These are phyloP conservation scores for Pseudococcus longispinus DNA, from an alignment of 2,888 invertebrate species.

Conservation along the genomic window DNA sequence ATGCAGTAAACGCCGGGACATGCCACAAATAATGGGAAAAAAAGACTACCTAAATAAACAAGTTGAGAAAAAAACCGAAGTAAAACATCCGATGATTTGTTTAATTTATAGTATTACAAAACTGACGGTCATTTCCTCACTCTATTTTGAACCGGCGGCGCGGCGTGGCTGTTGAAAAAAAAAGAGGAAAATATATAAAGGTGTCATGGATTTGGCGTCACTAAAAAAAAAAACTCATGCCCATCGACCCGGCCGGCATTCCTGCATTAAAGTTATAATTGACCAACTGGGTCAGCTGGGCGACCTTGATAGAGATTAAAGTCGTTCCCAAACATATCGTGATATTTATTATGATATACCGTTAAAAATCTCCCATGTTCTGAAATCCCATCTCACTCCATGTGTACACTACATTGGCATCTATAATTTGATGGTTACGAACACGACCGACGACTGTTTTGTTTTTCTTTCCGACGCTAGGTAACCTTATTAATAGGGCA, in stretches of 20 bases:
- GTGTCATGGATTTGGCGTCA: background rate
- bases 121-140: background rate
- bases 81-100: background rate
- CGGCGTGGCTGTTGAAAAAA: too few species aligned
- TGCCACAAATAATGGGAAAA: background rate
- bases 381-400: background rate
- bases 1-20: background rate
- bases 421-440: background rate
- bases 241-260: slow-evolving; percentile 2
- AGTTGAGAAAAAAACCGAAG: background rate
- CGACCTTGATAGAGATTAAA: slow-evolving; percentile 41
- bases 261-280: slow-evolving; percentile 22
- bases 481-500: background rate
- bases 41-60: background rate
- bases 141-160: background rate
- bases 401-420: background rate
- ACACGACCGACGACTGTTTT: slow-evolving; percentile 8
- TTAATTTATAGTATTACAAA: background rate
- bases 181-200: background rate
- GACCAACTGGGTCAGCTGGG: slow-evolving; percentile 39
- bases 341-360: slow-evolving; percentile 38
- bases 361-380: slow-evolving; percentile 23
- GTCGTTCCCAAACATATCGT: slow-evolving; percentile 25
- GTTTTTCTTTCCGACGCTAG: background rate
- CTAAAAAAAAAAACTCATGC: background rate